Evolutionary conservation across 2,888 invertebrate species (phyloP).

Genomic region (Drosophila lacicola): DNA sequence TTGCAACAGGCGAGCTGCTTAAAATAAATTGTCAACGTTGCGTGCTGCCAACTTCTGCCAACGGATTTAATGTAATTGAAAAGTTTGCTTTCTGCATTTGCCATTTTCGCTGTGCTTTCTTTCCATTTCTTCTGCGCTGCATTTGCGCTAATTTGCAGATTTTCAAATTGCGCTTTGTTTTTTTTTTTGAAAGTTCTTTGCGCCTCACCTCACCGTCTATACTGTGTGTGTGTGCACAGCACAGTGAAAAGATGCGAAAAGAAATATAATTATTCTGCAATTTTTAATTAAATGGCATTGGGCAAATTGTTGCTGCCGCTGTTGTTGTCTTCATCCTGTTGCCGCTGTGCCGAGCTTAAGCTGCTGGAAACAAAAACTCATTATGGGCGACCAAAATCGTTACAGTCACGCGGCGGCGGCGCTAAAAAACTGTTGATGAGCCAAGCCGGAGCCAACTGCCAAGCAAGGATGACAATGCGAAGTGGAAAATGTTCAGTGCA

Average conservation of each 20-base stretch:
- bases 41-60: constrained; percentile 58
- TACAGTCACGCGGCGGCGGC: constrained; percentile 28
- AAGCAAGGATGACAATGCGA: constrained; percentile 34
- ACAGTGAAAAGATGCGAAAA: constrained; percentile 54
- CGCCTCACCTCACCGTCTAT: constrained; percentile 5
- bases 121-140: constrained; percentile 41
- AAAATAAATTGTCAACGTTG: constrained; percentile 73
- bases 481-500: constrained; percentile 47
- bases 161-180: constrained; percentile 73
- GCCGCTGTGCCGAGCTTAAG: constrained; percentile 68
- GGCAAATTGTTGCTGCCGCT: constrained; percentile 59
- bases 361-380: constrained; percentile 79
- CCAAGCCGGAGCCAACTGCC: neutral
- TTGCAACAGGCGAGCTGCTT: constrained; percentile 33
- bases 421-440: constrained; percentile 41
- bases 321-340: constrained; percentile 32
- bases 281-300: constrained; percentile 80
- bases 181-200: constrained; percentile 62
- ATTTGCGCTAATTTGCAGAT: constrained; percentile 75
- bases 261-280: constrained; percentile 81
- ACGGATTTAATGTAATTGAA: constrained; percentile 78
- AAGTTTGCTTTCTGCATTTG: constrained; percentile 61
- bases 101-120: constrained; percentile 18
- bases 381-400: constrained; percentile 75
- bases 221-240: constrained; percentile 15